These are phyloP conservation scores for Conops quadrifasciatus DNA, from an alignment of 2,888 invertebrate species.

Conservation along the genomic window DNA sequence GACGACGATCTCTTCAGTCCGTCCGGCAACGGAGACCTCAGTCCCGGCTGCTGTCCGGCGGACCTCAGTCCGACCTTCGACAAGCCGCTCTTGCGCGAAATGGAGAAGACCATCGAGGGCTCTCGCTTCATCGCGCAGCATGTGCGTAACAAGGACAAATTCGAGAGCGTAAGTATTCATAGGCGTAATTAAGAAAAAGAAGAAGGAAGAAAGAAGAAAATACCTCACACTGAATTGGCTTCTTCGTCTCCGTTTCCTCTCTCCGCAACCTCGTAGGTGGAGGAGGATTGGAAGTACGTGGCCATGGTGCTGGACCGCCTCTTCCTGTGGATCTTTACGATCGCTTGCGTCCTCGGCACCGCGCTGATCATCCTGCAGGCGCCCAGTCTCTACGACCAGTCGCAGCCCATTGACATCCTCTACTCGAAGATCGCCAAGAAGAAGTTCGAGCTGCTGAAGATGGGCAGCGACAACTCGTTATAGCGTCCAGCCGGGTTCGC, in stretches of 20 bases:
- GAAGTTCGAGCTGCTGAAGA: conserved; percentile 85
- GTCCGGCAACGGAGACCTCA: conserved; percentile 68
- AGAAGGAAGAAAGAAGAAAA: too few species aligned
- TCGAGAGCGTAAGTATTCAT: conserved; percentile 91
- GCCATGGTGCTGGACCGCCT: conserved; percentile 94
- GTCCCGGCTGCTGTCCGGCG: conserved; percentile 68
- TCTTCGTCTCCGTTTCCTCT: neutral
- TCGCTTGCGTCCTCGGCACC: conserved; percentile 91
- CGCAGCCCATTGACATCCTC: conserved; percentile 87
- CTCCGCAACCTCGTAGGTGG: conserved; percentile 72
- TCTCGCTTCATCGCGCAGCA: conserved; percentile 95
- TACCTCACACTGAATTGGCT: too few species aligned
- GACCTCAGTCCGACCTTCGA: conserved; percentile 83
- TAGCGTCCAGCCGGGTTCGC: conserved; percentile 67
- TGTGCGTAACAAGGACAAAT: conserved; percentile 93
- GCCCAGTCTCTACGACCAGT: conserved; percentile 90
- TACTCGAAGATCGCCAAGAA: conserved; percentile 93
- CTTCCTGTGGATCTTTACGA: conserved; percentile 94
- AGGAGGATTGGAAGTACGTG: conserved; percentile 98
- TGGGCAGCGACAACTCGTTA: conserved; percentile 73
- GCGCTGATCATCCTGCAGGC: conserved; percentile 88
- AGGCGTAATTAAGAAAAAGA: too few species aligned
- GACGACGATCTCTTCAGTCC: conserved; percentile 87
- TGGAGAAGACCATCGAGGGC: conserved; percentile 92
- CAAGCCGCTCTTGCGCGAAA: conserved; percentile 81